Evolutionary conservation across 2,797 vertebrate species (phyloP).

Genomic region (Aythya fuligula): DNA sequence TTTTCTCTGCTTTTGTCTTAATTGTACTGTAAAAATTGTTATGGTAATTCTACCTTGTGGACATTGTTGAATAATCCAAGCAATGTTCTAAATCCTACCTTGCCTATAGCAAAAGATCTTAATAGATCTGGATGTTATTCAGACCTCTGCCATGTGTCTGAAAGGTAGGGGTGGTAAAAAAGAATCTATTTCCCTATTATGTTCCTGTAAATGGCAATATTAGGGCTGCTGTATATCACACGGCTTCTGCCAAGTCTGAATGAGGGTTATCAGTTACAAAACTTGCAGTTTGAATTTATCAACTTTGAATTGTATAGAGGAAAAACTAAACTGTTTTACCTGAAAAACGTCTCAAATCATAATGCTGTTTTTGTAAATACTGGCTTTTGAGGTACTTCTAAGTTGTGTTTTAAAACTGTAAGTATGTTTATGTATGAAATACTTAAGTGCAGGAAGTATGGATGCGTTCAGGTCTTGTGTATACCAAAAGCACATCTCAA

Average conservation of each 20-base stretch:
- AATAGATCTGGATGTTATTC: not conserved
- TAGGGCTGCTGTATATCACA: accelerated
- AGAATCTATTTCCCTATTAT: not conserved
- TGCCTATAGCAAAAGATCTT: not conserved
- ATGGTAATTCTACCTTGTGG: not conserved
- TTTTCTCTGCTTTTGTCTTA: not conserved
- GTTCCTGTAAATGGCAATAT: not conserved
- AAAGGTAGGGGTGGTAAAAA: not conserved
- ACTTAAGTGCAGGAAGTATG: not conserved
- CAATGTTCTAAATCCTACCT: not conserved
- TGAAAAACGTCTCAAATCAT: not conserved
- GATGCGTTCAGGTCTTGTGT: not conserved
- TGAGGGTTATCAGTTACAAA: not conserved
- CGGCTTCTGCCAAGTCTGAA: not conserved
- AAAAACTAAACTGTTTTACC: not conserved
- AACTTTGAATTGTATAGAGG: not conserved
- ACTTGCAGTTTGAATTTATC: not conserved
- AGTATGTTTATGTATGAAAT: not conserved
- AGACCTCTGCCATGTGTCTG: not conserved
- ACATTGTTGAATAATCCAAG: not conserved
- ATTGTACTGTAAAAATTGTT: not conserved
- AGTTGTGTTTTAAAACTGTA: not conserved
- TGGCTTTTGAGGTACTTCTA: not conserved
- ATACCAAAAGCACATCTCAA: not conserved
- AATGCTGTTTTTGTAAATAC: not conserved